Evolutionary conservation across 2,113 vertebrate genomes (phyloP), one percentile per base, ranked within the genome.

Genomic region (Megaceryle maxima): DNA sequence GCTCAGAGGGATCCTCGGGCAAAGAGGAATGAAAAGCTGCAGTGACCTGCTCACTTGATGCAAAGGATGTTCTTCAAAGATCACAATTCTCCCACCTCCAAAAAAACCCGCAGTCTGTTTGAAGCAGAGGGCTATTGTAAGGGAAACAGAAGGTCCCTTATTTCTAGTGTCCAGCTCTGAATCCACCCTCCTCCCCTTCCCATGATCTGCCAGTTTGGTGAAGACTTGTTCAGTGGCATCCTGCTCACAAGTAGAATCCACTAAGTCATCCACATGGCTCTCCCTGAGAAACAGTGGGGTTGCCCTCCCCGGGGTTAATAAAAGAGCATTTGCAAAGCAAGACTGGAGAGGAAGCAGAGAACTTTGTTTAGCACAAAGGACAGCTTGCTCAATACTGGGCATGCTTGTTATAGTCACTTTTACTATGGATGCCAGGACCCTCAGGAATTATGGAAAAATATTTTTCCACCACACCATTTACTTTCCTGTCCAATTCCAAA

Each of bases 221-320:
- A 76, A 37, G 43, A 24, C 31, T 37, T 15, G 14, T 60, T 69
- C 48, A 39, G 39, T 21, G 26, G 26, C 51, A 29, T 28, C 18
- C 26, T 39, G 50, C 44, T 73, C 26, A 31, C 31, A 35, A 10
- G 76, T 26, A 77, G 59, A 51, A 66, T 12, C 37, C 26, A 0
- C 29, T 2, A 43, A 56, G 41, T 29, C 60, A 59, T 13, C 29
- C 46, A 18, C 1, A 0, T 8, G 60, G 74, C 66, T 74, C 18
- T 3, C 35, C 20, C 57, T 5, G 20, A 72, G 62, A 56, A 75
- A 59, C n/a, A 48, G 60, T 0, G 0, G 39, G n/a, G 63, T 59
- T 57, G 44, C 44, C 41, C 57, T 66, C 55, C 29, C 1, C 56
- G 31, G 1, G 37, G 50, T 25, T 56, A 46, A n/a, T 18, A 26